Evolutionary conservation across 2,113 vertebrate species (phyloP), one percentile per base, ranked within the genome.

Genomic region (Cottus gobio): DNA sequence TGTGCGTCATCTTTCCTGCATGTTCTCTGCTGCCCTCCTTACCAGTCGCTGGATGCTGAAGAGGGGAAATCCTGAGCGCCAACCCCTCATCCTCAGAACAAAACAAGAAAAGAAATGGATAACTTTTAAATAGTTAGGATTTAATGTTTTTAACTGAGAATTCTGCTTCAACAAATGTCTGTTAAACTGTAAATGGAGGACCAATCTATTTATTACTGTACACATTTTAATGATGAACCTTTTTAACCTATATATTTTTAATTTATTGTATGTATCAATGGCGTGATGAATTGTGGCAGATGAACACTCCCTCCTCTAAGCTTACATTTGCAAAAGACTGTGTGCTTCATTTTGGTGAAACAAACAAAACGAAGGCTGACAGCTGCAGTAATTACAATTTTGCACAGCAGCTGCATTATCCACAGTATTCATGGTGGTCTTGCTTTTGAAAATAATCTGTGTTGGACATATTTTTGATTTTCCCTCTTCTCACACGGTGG

Each of bases 141-240:
- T 69, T 88, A 79, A 75, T 69, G 54, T 84, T 85, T 88, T 78
- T 83, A 80, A 84, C 63, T 37, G 42, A 65, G 86, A 82, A 77
- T 70, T 68, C 57, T 75, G 80, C 81, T 81, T 84, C 48, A 63
- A n/a, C 37, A 36, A 54, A 42, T 82, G 75, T 82, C 83, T 85
- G 70, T 52, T 58, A 46, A 86, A 85, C 48, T 90, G 87, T 91
- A 87, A 90, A 92, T 90, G 89, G 75, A 84, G 70, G 65, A 89
- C 50, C 83, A 77, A 79, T 85, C 87, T 92, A 92, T 93, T 93
- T 93, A 91, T 94, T 93, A 86, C 85, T 91, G 85, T 90, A 87
- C 42, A 85, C 36, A 69, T 84, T 87, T 80, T 77, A 90, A 91
- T 58, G 57, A 77, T 48, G 75, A 34, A 85, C 61, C 75, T 87